Conservation (phyloP, 1,140 invertebrate genomes). For the Aphaenogaster rudis region DNA sequence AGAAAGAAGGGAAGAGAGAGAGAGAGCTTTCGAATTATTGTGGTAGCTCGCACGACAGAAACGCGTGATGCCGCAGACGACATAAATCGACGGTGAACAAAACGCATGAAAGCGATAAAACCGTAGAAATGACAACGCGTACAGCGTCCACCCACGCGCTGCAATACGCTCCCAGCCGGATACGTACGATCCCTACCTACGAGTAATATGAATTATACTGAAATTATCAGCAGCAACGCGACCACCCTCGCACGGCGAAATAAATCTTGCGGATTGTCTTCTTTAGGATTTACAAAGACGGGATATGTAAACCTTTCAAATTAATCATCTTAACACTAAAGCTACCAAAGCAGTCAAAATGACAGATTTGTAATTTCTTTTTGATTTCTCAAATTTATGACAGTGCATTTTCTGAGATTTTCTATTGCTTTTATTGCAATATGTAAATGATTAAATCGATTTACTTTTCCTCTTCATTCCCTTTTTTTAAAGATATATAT, state of each 20-base stretch:
- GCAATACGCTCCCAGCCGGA: conserved; percentile 37
- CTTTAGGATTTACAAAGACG: not conserved
- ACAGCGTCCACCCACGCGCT: conserved; percentile 30
- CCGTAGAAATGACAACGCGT: conserved; percentile 48
- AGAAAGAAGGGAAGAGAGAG: not conserved
- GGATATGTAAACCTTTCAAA: not conserved
- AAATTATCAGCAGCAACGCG: conserved; percentile 27
- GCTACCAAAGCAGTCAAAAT: too few species aligned
- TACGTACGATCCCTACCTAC: conserved; percentile 1
- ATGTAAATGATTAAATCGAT: too few species aligned
- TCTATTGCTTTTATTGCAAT: too few species aligned
- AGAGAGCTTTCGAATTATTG: conserved; percentile 38
- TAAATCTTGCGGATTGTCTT: not conserved
- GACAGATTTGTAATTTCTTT: too few species aligned
- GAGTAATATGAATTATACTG: conserved; percentile 51
- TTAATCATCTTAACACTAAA: not conserved
- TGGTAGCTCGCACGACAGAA: conserved; percentile 2
- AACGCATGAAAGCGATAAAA: conserved; percentile 44
- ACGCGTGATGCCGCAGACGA: conserved; percentile 18
- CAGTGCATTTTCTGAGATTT: too few species aligned
- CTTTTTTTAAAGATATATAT: too few species aligned
- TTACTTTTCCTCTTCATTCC: too few species aligned
- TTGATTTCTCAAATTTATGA: too few species aligned
- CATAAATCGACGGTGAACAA: conserved; percentile 52
- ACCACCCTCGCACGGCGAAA: not conserved